phyloP scores from a whole-genome alignment of 37 sponge, comb jelly and placozoan genomes.

The Aplysina aerophoba region DNA sequence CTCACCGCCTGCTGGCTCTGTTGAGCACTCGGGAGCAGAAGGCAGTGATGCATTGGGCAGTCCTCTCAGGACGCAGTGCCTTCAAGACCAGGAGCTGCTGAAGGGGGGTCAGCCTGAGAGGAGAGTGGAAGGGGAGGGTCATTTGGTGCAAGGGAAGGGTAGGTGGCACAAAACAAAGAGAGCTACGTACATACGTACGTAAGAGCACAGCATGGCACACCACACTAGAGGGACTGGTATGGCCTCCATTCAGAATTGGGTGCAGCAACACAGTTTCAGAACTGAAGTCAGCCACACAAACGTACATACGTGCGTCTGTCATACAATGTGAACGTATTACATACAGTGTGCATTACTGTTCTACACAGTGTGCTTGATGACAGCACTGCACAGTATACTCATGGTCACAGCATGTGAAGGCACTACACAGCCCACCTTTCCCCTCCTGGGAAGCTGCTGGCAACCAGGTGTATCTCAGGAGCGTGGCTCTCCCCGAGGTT shows the following conservation, averaged over 20 bases:
- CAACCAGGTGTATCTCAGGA: slow-evolving; percentile 48
- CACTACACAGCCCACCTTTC: too few relatives aligned
- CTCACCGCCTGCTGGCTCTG: not conserved
- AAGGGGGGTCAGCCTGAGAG: slow-evolving; percentile 51
- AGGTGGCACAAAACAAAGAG: not conserved
- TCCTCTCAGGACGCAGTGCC: slow-evolving; percentile 74
- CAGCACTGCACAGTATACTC: too few relatives aligned
- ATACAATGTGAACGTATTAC: too few relatives aligned
- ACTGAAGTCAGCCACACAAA: too few relatives aligned
- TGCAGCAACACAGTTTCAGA: too few relatives aligned
- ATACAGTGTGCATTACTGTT: too few relatives aligned
- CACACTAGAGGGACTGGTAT: too few relatives aligned
- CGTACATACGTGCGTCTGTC: too few relatives aligned
- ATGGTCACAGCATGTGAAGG: too few relatives aligned
- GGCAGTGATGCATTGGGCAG: slow-evolving; percentile 39
- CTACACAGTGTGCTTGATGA: slow-evolving; percentile 4
- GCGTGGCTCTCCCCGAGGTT: slow-evolving; percentile 54
- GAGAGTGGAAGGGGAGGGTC: not conserved
- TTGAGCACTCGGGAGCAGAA: slow-evolving; percentile 50
- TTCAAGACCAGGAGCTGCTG: slow-evolving; percentile 56
- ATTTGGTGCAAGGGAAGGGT: not conserved
- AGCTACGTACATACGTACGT: not conserved
- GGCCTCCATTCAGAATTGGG: not conserved
- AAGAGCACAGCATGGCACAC: not conserved
- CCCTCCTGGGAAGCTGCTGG: slow-evolving; percentile 12